Percentiles rank a stretch among this genome's conserved stretches.
phyloP scores from a whole-genome alignment of 1,140 invertebrate genomes.

The Ceratina australensis region DNA sequence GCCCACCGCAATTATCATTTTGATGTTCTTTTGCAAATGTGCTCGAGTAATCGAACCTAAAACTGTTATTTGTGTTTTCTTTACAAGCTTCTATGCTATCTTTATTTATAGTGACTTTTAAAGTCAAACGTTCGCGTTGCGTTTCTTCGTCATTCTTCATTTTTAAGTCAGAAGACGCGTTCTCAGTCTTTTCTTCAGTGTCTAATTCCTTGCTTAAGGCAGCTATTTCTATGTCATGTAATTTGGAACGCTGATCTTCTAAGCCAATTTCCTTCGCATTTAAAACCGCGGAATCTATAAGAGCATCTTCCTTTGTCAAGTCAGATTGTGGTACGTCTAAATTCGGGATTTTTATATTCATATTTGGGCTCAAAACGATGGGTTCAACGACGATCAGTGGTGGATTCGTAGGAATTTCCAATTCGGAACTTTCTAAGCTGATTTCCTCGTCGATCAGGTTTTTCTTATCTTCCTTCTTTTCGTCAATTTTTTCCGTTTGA shows the following conservation, averaged over 20 bases:
- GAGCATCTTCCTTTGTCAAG: not conserved
- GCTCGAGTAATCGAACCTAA: not conserved
- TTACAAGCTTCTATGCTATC: conserved; percentile 1
- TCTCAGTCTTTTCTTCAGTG: not conserved
- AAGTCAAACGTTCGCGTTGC: not conserved
- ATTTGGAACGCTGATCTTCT: no score
- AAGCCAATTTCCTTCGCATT: no score
- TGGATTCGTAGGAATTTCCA: not conserved
- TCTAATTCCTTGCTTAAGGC: not conserved
- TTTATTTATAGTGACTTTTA: conserved; percentile 24
- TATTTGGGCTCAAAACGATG: not conserved
- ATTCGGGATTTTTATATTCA: conserved; percentile 10
- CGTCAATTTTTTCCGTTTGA: conserved; percentile 7
- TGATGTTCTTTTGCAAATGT: not conserved
- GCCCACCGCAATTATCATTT: not conserved
- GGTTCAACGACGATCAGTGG: not conserved
- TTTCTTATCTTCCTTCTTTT: conserved; percentile 60
- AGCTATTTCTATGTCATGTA: no score
- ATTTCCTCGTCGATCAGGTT: conserved; percentile 72
- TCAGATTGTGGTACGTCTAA: not conserved
- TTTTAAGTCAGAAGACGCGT: not conserved
- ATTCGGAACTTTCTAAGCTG: conserved; percentile 64
- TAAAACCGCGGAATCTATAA: no score
- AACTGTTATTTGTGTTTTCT: not conserved
- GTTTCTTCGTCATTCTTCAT: not conserved